phyloP scores from a whole-genome alignment of 1,140 invertebrate species.

The Chironomus striatipennis region DNA sequence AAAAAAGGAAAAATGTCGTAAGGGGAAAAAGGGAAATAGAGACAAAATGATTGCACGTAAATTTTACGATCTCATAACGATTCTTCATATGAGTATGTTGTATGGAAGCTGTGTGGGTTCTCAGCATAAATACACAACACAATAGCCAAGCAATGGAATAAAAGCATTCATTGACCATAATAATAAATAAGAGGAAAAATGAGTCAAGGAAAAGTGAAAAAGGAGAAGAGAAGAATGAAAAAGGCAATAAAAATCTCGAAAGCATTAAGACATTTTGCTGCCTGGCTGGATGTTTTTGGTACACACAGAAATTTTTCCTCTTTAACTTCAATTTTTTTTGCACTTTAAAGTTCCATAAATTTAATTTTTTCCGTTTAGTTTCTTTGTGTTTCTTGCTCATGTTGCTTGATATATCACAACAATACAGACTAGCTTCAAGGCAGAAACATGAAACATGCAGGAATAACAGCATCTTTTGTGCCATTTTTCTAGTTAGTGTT shows the following conservation, averaged over 20 bases:
- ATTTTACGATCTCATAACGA: constrained; percentile 2
- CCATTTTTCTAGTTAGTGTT: too few relatives aligned
- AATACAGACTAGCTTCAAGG: background rate
- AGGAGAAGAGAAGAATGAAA: background rate
- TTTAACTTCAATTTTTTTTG: background rate
- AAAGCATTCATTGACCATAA: background rate
- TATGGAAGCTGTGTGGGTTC: background rate
- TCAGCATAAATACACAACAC: background rate
- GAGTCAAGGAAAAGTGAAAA: background rate
- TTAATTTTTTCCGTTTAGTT: background rate
- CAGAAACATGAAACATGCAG: background rate
- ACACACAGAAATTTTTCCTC: background rate
- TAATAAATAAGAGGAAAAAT: constrained; percentile 3
- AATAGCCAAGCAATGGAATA: background rate
- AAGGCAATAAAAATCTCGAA: background rate
- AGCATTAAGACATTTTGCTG: background rate
- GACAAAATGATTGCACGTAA: background rate
- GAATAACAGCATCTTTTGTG: background rate
- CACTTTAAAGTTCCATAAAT: background rate
- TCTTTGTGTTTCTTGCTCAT: background rate
- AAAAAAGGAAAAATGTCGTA: too few relatives aligned
- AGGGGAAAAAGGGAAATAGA: background rate
- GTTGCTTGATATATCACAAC: constrained; percentile 4
- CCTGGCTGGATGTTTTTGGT: background rate
- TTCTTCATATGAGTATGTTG: background rate